Conservation (phyloP, 1,140 invertebrate species). For the Belonocnema kinseyi region DNA sequence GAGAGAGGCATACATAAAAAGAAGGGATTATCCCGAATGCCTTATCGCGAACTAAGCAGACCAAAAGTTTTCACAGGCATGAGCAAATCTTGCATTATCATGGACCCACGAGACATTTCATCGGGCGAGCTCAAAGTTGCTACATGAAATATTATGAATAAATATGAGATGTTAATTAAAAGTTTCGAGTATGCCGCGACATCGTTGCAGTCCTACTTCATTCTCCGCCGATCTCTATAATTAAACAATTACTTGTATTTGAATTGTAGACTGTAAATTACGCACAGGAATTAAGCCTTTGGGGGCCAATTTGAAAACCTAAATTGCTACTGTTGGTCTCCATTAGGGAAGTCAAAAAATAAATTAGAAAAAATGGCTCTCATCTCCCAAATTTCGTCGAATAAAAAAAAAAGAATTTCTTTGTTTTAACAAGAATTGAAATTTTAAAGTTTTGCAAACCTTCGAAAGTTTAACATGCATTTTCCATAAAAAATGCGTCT, state of each 20-base stretch:
- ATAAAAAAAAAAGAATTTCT: no score
- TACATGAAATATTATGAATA: conserved; percentile 43
- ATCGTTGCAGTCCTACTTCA: not conserved
- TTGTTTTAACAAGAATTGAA: no score
- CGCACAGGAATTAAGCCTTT: not conserved
- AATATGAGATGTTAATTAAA: conserved; percentile 47
- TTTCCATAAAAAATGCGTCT: no score
- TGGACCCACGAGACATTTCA: not conserved
- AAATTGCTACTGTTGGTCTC: no score
- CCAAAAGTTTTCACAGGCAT: not conserved
- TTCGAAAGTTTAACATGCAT: no score
- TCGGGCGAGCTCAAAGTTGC: not conserved
- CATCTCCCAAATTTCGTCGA: no score
- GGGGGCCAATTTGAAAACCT: not conserved
- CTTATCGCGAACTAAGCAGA: conserved; percentile 11
- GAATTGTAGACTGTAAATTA: conserved; percentile 2
- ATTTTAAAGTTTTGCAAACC: no score
- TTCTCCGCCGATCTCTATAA: not conserved
- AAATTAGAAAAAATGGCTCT: no score
- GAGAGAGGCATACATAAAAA: not conserved
- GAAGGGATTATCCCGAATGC: conserved; percentile 1
- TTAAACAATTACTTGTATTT: conserved; percentile 16
- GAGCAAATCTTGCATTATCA: conserved; percentile 32
- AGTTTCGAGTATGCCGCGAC: conserved; percentile 27
- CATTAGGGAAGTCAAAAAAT: no score